phyloP scores from a whole-genome alignment of 2,888 invertebrate species.

The Trachelus troglodyta region DNA sequence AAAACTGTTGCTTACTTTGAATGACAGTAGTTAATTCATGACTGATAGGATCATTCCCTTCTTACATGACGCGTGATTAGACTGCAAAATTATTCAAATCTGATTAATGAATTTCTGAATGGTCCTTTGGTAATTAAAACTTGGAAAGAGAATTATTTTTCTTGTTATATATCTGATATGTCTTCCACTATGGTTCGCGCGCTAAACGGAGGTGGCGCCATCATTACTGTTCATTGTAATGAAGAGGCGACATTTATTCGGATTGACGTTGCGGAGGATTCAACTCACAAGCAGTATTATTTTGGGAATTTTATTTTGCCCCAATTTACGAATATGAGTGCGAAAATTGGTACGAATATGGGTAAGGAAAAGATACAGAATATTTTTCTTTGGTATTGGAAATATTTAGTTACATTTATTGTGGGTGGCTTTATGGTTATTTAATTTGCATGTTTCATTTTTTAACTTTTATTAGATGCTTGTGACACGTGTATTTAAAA shows the following conservation, averaged over 20 bases:
- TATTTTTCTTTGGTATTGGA: neutral
- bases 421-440: neutral
- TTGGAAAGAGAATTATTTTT: neutral
- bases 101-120: neutral
- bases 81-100: neutral
- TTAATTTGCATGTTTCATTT: neutral
- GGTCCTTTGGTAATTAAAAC: neutral
- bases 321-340: conserved; percentile 26
- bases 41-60: neutral
- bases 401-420: neutral
- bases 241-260: conserved; percentile 30
- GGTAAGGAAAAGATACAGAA: conserved; percentile 17
- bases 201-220: conserved; percentile 36
- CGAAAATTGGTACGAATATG: conserved; percentile 23
- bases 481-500: neutral
- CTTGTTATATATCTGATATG: conserved; percentile 18
- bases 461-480: neutral
- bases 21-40: neutral
- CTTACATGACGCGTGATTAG: neutral
- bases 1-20: neutral
- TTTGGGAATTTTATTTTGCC: conserved; percentile 23
- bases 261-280: conserved; percentile 18
- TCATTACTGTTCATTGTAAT: conserved; percentile 31
- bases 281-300: conserved; percentile 16
- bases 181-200: conserved; percentile 35